Conservation (phyloP, 2,113 vertebrate genomes). For the Baryphthengus martii region DNA sequence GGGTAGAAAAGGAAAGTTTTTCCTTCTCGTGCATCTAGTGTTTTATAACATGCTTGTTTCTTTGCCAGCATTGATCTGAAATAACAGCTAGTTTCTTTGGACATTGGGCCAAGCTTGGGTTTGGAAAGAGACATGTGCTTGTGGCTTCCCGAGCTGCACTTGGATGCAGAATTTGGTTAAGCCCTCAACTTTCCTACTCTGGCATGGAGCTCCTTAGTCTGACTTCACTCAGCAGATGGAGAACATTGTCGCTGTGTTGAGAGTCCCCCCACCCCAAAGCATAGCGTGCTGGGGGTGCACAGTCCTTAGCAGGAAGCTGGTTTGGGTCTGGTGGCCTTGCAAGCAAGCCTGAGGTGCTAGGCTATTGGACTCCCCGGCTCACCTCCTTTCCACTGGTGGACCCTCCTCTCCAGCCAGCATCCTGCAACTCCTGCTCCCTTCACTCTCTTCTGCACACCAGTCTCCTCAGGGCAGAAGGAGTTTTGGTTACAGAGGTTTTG, state of each 20-base stretch:
- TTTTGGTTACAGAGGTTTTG: not conserved
- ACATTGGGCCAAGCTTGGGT: not conserved
- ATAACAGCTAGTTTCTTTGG: conserved; percentile 11
- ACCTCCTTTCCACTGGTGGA: accelerated
- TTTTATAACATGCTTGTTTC: conserved; percentile 11
- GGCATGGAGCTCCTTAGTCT: not conserved
- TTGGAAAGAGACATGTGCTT: not conserved
- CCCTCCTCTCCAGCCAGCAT: not conserved
- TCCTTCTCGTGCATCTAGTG: not conserved
- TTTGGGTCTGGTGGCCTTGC: not conserved
- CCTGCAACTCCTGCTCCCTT: not conserved
- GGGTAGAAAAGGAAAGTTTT: not conserved
- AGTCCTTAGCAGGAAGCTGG: not conserved
- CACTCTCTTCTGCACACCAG: accelerated
- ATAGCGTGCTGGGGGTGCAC: accelerated
- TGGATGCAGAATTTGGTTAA: not conserved
- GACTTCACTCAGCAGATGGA: not conserved
- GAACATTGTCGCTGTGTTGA: not conserved
- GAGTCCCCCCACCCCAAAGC: not conserved
- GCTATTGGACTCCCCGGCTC: not conserved
- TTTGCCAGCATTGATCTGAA: conserved; percentile 19
- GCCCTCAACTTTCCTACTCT: not conserved
- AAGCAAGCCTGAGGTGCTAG: not conserved
- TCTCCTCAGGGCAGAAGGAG: accelerated
- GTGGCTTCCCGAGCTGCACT: not conserved